phyloP scores from a whole-genome alignment of 1,140 invertebrate species.

The Heliconius nattereri region DNA sequence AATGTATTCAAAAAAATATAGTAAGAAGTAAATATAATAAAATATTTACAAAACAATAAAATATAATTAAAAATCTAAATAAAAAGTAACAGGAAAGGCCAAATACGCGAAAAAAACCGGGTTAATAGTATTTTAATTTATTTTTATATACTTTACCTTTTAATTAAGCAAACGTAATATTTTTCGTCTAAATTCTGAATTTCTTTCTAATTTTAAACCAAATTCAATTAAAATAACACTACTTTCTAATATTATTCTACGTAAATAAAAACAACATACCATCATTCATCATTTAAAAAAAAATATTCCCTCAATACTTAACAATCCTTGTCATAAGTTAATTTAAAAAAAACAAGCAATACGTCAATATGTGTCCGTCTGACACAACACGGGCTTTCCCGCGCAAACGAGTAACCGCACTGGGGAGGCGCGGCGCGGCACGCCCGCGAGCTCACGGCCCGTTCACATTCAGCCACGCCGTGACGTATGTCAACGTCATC shows the following conservation, averaged over 20 bases:
- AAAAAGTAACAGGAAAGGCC: too few relatives aligned
- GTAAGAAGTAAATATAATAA: too few relatives aligned
- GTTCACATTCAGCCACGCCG: constrained; percentile 43
- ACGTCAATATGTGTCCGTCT: neutral
- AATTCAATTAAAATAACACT: neutral
- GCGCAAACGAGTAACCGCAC: constrained; percentile 45
- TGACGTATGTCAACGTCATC: constrained; percentile 46
- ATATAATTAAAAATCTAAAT: too few relatives aligned
- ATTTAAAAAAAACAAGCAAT: constrained; percentile 6
- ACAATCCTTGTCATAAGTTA: neutral
- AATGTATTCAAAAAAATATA: too few relatives aligned
- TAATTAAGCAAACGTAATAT: too few relatives aligned
- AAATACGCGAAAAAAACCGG: too few relatives aligned
- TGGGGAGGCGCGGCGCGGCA: constrained; percentile 63
- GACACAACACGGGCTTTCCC: constrained; percentile 40
- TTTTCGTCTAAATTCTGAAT: too few relatives aligned
- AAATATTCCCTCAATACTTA: neutral
- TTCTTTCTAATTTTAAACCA: neutral
- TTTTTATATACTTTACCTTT: too few relatives aligned
- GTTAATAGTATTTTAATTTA: too few relatives aligned
- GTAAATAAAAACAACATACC: neutral
- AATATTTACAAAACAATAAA: too few relatives aligned
- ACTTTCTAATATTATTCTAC: neutral
- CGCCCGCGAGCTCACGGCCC: constrained; percentile 43
- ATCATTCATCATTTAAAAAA: neutral